Base-by-base conservation (phyloP, 2,888 invertebrate species). In the Tethea ocularis region DNA sequence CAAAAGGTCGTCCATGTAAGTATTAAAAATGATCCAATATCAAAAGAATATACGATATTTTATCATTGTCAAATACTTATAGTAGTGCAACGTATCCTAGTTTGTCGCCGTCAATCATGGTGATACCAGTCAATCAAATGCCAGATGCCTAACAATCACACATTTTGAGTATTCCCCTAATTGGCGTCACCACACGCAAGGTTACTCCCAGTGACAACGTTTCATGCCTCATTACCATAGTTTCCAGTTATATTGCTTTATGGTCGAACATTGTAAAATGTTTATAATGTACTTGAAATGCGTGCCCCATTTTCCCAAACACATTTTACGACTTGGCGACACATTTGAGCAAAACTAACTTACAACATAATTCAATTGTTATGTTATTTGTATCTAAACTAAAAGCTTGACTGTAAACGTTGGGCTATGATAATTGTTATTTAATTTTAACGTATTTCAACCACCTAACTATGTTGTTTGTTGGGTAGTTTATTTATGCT, bases 341-440 rank as follows among this genome's bases (percentile, higher is more conserved):
- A 58, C 33, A 61, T 61, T 60, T 58, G 56, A 64, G 61, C 68
- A 51, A 54, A 75, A 67, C 68, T 72, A 74, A 75, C 67, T 69
- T 59, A 64, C 55, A 60, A 20, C 15, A 54, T 54, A 54, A 72
- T 61, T 75, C 69, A 74, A 64, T 63, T 64, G 61, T 64, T 61
- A 66, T 68, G 62, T 62, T 65, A 62, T 54, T 33, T 26, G 64
- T 10, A 46, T 46, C 20, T 46, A 67, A 66, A 66, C 65, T 75
- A 74, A 75, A 75, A 75, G 75, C 67, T 62, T 60, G 63, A 57
- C 57, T 57, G 59, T 58, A 60, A 65, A 64, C 60, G 63, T 67
- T 58, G 64, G 65, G 67, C 64, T 63, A 69, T 69, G 71, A 68
- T 74, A 72, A 74, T 72, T 74, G 68, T 71, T 74, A 69, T 69